Percentiles rank a stretch among this genome's conserved stretches.
Evolutionary conservation across 2,113 vertebrate genomes (phyloP).

Genomic region (Eidolon helvum): DNA sequence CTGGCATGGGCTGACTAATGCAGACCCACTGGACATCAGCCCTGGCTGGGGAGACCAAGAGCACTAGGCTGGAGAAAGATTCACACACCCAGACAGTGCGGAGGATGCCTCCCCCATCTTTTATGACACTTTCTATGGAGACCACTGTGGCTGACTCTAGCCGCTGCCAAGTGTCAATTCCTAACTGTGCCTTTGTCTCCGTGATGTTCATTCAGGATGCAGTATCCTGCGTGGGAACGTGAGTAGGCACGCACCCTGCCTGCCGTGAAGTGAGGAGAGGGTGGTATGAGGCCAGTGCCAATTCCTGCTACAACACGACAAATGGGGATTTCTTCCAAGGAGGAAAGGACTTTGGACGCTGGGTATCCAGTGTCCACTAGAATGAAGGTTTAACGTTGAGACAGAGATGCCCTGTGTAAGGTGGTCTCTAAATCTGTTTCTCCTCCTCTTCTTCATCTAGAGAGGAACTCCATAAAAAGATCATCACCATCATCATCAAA

Average conservation of each 20-base stretch:
- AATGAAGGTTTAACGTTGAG: neutral
- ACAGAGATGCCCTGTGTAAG: neutral
- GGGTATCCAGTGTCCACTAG: too few species aligned
- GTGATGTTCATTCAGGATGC: neutral
- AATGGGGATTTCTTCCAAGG: neutral
- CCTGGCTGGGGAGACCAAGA: neutral
- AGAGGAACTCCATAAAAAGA: slow-evolving; percentile 46
- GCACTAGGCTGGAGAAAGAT: neutral
- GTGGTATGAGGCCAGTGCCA: rapidly evolving
- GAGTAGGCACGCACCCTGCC: rapidly evolving
- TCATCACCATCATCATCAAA: rapidly evolving
- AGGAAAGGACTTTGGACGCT: neutral
- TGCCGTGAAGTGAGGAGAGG: neutral
- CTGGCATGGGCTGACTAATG: neutral
- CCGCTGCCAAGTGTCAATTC: neutral
- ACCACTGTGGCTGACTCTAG: neutral
- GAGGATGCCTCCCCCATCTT: neutral
- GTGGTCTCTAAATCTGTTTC: neutral
- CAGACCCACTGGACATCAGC: neutral
- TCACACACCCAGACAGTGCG: neutral
- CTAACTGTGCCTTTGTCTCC: neutral
- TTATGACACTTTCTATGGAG: neutral
- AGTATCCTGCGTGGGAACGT: neutral
- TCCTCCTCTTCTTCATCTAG: slow-evolving; percentile 21
- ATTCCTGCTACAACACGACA: rapidly evolving